Evolutionary conservation across 2,888 invertebrate genomes (phyloP).

Genomic region (Yponomeuta plumbellus): DNA sequence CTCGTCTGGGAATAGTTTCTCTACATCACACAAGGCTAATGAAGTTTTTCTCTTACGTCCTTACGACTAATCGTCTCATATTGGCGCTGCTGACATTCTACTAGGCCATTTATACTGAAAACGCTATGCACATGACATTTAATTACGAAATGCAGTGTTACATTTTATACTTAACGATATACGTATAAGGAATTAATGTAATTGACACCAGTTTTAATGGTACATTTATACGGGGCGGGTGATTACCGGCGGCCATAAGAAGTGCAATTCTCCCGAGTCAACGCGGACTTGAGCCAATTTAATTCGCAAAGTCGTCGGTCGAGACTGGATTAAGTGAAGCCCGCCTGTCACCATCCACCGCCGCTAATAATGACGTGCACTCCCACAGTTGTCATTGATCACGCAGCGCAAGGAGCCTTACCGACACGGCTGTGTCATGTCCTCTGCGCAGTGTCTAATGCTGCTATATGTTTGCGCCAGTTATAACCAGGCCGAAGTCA

Average conservation of each 20-base stretch:
- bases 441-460: too few species aligned
- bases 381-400: conserved; percentile 45
- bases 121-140: conserved; percentile 56
- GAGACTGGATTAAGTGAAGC: conserved; percentile 52
- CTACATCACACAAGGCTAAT: conserved; percentile 19
- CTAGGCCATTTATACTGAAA: conserved; percentile 51
- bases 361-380: conserved; percentile 51
- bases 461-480: background rate
- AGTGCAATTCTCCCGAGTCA: conserved; percentile 55
- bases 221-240: conserved; percentile 58
- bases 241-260: conserved; percentile 59
- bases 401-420: conserved; percentile 7
- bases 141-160: conserved; percentile 53
- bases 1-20: conserved; percentile 9
- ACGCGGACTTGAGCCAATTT: conserved; percentile 59
- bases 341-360: conserved; percentile 34
- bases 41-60: conserved; percentile 37
- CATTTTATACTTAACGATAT: conserved; percentile 52
- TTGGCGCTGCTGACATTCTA: conserved; percentile 47
- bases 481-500: background rate
- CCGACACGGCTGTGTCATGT: background rate
- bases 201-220: conserved; percentile 70
- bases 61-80: conserved; percentile 39
- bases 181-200: conserved; percentile 65
- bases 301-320: conserved; percentile 70